Evolutionary conservation across 2,888 invertebrate species (phyloP).

Genomic region (Agelastica alni): DNA sequence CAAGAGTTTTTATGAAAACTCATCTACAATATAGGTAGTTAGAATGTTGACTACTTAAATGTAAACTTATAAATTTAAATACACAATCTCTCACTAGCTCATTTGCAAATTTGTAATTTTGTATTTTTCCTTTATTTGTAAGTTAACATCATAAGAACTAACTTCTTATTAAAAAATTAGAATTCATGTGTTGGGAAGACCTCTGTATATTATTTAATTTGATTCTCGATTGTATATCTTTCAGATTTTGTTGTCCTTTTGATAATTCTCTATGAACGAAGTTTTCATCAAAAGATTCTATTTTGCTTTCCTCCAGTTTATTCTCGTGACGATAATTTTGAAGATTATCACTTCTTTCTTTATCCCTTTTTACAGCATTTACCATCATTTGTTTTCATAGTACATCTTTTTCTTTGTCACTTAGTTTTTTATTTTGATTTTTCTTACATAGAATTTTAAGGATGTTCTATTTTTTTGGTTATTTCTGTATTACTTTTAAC

Average conservation of each 20-base stretch:
- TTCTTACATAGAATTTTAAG: too few relatives aligned
- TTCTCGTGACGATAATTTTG: conserved; percentile 66
- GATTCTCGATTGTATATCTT: conserved; percentile 77
- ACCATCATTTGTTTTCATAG: conserved; percentile 80
- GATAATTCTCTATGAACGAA: conserved; percentile 67
- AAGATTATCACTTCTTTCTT: conserved; percentile 67
- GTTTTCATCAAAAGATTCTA: conserved; percentile 61
- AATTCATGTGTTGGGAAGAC: conserved; percentile 77
- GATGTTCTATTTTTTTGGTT: conserved; percentile 24
- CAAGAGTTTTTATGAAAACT: too few relatives aligned
- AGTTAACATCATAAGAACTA: too few relatives aligned
- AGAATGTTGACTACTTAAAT: too few relatives aligned
- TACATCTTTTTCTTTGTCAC: conserved; percentile 70
- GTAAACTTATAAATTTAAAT: too few relatives aligned
- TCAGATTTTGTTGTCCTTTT: conserved; percentile 66
- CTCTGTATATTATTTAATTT: conserved; percentile 89
- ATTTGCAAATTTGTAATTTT: too few relatives aligned
- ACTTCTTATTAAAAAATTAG: conserved; percentile 70
- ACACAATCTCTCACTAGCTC: too few relatives aligned
- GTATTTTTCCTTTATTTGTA: too few relatives aligned
- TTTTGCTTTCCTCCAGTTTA: conserved; percentile 57
- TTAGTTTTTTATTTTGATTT: conserved; percentile 54
- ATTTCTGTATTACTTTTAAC: conserved; percentile 9
- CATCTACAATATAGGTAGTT: too few relatives aligned
- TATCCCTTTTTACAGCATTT: conserved; percentile 74